Evolutionary conservation across 2,888 invertebrate genomes (phyloP).

Genomic region (Polylopha cassiicola): DNA sequence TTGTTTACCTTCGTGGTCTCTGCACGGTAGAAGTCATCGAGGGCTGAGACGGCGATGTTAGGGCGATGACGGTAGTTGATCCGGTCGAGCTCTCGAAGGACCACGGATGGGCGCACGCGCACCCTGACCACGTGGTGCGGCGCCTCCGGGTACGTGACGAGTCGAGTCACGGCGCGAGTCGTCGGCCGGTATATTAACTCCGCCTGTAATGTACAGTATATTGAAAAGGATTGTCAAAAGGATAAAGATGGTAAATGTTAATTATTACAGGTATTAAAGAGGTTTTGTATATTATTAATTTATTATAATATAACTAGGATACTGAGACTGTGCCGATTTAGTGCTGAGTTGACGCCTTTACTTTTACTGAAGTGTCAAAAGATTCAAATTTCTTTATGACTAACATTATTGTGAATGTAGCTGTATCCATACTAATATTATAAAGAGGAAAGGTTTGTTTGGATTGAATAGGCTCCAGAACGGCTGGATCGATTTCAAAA

Average conservation of each 20-base stretch:
- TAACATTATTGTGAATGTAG: too few species aligned
- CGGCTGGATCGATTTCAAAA: too few species aligned
- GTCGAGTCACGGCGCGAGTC: constrained; percentile 73
- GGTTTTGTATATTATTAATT: too few species aligned
- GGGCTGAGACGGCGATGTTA: constrained; percentile 78
- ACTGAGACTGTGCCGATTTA: too few species aligned
- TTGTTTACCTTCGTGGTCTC: constrained; percentile 81
- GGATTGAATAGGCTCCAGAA: too few species aligned
- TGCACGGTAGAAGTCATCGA: constrained; percentile 88
- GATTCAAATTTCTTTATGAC: too few species aligned
- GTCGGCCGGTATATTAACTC: constrained; percentile 70
- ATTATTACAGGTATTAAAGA: too few species aligned
- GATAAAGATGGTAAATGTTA: neutral
- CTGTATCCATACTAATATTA: too few species aligned
- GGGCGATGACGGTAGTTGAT: constrained; percentile 82
- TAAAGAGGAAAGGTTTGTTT: too few species aligned
- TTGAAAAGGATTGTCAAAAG: neutral
- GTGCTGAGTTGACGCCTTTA: too few species aligned
- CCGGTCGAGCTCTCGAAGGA: constrained; percentile 82
- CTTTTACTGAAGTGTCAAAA: too few species aligned
- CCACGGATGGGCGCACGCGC: constrained; percentile 80
- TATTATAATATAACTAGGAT: too few species aligned
- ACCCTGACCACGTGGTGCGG: constrained; percentile 75
- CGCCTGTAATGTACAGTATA: constrained; percentile 45
- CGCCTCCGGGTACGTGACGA: constrained; percentile 78